Conservation (phyloP, 2,888 invertebrate species). For the Chironomus riparius region DNA sequence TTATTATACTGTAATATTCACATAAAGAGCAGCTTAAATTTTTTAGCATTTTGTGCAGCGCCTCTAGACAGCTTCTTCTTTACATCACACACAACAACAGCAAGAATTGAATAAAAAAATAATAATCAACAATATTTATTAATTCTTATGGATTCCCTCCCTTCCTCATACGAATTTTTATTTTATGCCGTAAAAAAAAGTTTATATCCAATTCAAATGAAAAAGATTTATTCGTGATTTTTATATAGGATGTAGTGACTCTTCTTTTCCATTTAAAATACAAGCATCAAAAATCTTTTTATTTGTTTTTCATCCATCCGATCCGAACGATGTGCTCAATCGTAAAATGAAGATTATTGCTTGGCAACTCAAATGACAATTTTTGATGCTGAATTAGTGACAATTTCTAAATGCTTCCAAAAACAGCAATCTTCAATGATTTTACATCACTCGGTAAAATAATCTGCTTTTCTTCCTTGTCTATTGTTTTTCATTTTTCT, state of each 20-base stretch:
- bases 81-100: background rate
- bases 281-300: background rate
- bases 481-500: too few relatives aligned
- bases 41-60: constrained; percentile 3
- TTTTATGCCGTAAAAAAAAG: background rate
- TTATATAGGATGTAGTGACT: constrained; percentile 18
- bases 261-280: constrained; percentile 16
- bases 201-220: background rate
- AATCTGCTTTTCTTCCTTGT: too few relatives aligned
- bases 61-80: background rate
- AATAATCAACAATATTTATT: background rate
- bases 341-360: background rate
- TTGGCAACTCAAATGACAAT: background rate
- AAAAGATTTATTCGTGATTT: constrained; percentile 16
- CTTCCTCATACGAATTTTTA: background rate
- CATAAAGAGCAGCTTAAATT: background rate
- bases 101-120: background rate
- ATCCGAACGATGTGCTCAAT: background rate
- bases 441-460: too few relatives aligned
- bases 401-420: background rate
- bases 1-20: constrained; percentile 1
- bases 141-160: background rate
- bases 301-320: background rate
- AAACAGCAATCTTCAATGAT: too few relatives aligned
- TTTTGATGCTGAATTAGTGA: background rate